Conservation (phyloP, 2,888 invertebrate species). For the Tromatobia lineatoria region DNA sequence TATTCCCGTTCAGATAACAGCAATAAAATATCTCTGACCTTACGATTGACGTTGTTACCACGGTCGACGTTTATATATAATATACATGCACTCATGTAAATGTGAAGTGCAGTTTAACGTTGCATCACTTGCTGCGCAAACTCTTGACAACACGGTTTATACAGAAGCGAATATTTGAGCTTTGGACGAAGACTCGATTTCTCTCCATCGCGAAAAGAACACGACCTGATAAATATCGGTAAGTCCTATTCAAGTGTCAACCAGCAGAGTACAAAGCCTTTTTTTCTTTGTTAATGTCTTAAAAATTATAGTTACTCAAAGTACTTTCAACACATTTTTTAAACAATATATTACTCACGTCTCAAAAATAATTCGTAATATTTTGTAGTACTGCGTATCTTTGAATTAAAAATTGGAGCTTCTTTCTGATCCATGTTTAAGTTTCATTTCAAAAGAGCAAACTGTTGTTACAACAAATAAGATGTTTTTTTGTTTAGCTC, state of each 20-base stretch:
- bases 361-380: background rate
- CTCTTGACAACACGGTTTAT: background rate
- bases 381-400: background rate
- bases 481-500: background rate
- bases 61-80: too few species aligned
- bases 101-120: too few species aligned
- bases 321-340: background rate
- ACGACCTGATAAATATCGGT: background rate
- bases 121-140: background rate
- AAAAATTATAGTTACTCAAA: too few species aligned
- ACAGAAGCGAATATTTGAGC: background rate
- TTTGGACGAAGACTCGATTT: too few species aligned
- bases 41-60: too few species aligned
- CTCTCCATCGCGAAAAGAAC: background rate
- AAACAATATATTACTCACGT: too few species aligned
- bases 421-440: background rate
- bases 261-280: background rate
- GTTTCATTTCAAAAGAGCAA: background rate
- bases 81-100: too few species aligned
- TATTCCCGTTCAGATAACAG: too few species aligned
- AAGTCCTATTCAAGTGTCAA: background rate
- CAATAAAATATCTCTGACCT: too few species aligned
- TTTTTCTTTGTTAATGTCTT: background rate
- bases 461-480: background rate
- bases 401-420: too few species aligned